These are phyloP conservation scores for Flabesymbios commensalis DNA, from an alignment of 2,888 invertebrate species.

Conservation along the genomic window DNA sequence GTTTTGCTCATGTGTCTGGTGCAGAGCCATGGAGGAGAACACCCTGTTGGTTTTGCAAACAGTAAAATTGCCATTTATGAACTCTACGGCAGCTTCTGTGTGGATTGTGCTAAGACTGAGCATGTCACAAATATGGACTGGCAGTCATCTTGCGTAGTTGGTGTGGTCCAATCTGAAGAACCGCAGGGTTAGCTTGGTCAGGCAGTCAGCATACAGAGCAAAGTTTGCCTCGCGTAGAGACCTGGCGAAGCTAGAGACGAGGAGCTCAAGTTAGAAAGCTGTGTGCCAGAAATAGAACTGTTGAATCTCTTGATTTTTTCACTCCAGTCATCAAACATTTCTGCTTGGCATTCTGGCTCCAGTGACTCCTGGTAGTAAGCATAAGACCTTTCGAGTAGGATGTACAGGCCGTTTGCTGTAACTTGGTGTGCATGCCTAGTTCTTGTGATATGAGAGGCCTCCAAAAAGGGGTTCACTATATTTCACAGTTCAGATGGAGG, in stretches of 20 bases:
- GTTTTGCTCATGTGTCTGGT: slow-evolving; percentile 31
- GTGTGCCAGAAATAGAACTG: neutral
- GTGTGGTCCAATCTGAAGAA: slow-evolving; percentile 33
- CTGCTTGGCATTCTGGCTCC: too few species aligned
- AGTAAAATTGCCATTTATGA: slow-evolving; percentile 32
- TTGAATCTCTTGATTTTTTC: neutral
- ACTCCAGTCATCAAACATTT: too few species aligned
- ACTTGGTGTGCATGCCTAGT: neutral
- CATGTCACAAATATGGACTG: slow-evolving; percentile 38
- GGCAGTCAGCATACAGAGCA: slow-evolving; percentile 17
- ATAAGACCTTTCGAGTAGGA: neutral
- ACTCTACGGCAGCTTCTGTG: slow-evolving; percentile 29
- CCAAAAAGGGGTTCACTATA: too few species aligned
- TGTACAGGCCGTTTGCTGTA: too few species aligned
- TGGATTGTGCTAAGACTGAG: slow-evolving; percentile 20
- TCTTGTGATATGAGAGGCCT: slow-evolving; percentile 1
- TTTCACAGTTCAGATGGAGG: too few species aligned
- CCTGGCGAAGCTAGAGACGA: slow-evolving; percentile 17
- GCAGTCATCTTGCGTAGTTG: slow-evolving; percentile 40
- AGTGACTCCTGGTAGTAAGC: too few species aligned
- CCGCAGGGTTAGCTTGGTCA: slow-evolving; percentile 26
- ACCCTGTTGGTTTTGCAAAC: slow-evolving; percentile 29
- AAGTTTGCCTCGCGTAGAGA: slow-evolving; percentile 25
- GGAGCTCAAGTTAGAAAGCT: slow-evolving; percentile 14
- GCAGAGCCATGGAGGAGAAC: slow-evolving; percentile 15